Base-by-base conservation (phyloP, 2,113 vertebrate species). In the Sylvilagus bachmani region DNA sequence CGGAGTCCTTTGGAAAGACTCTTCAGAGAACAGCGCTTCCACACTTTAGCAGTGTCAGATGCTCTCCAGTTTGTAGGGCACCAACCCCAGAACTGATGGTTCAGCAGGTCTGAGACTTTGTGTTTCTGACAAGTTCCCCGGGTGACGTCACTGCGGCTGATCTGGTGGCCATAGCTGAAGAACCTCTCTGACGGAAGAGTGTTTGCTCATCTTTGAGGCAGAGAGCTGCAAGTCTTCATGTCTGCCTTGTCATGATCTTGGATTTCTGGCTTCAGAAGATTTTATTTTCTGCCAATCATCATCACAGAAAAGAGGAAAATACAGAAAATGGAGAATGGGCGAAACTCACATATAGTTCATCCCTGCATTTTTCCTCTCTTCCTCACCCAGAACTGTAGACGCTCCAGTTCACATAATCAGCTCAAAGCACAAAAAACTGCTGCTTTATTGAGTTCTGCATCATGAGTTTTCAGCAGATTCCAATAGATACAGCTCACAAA, bases 181-280 rank as follows among this genome's bases (percentile, higher is more conserved):
- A 49, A 33, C 2, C 31, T 44, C 25, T 8, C 1, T 11, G 24
- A 14, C 1, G 67, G 70, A 75, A 10, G 31, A 62, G 31, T 6
- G 14, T 69, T 55, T 38, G 6, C 6, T 53, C 13, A 36, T 24
- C 24, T 16, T 22, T 14, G 31, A 62, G 36, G 49, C 38, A 33
- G 33, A 7, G n/a, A 36, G 51, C 51, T 13, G 61, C 62, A 44
- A 62, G 10, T 73, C 24, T 84, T n/a, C 9, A 2, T 27, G 38
- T 73, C 38, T 6, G 0, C 10, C 22, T 67, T 0, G 1, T n/a
- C 0, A 11, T 6, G 13, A 29, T 24, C 79, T 94, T 91, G 58
- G 81, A 25, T 84, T 82, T 86, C 33, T 19, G 38, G 61, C 91
- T 92, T 71, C 24, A 92, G 61, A 93, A 85, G 75, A 33, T 31